Conservation (phyloP, 2,888 invertebrate genomes). For the Drosophila trichaetosa region DNA sequence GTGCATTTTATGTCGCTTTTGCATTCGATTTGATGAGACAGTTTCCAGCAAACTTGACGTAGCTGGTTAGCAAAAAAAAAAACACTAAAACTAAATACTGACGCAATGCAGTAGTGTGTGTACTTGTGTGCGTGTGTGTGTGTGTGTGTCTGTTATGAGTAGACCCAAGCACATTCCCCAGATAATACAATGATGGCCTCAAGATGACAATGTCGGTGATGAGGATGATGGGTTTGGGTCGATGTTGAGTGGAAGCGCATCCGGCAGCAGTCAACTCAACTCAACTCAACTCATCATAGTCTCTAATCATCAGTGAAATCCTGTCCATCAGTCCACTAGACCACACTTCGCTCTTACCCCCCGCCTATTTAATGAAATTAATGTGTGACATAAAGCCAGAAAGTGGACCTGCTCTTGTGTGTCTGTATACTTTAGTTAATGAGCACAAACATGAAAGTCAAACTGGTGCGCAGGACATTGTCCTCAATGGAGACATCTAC, state of each 20-base stretch:
- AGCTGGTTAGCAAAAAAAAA: slow-evolving; percentile 28
- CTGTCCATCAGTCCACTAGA: slow-evolving; percentile 2
- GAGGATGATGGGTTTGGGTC: background rate
- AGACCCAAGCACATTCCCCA: slow-evolving; percentile 23
- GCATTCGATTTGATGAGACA: slow-evolving; percentile 44
- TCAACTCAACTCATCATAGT: slow-evolving; percentile 3
- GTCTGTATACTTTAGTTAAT: slow-evolving; percentile 38
- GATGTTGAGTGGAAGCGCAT: slow-evolving; percentile 30
- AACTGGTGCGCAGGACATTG: slow-evolving; percentile 32
- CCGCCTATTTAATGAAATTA: slow-evolving; percentile 31
- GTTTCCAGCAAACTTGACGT: slow-evolving; percentile 38
- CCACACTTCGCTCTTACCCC: background rate
- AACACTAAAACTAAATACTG: slow-evolving; percentile 30
- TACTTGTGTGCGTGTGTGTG: slow-evolving; percentile 12
- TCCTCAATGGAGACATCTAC: slow-evolving; percentile 32
- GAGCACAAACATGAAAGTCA: slow-evolving; percentile 44
- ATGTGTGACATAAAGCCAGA: slow-evolving; percentile 26
- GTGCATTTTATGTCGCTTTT: slow-evolving; percentile 40
- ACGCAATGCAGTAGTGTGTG: slow-evolving; percentile 33
- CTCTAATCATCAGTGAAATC: slow-evolving; percentile 17
- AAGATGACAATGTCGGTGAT: slow-evolving; percentile 31
- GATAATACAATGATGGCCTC: slow-evolving; percentile 29
- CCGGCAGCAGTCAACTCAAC: slow-evolving; percentile 30
- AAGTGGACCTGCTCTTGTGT: slow-evolving; percentile 8
- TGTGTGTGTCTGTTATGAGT: slow-evolving; percentile 5